These are phyloP conservation scores for Pteria penguin DNA, from an alignment of 2,888 invertebrate species.

Conservation along the genomic window DNA sequence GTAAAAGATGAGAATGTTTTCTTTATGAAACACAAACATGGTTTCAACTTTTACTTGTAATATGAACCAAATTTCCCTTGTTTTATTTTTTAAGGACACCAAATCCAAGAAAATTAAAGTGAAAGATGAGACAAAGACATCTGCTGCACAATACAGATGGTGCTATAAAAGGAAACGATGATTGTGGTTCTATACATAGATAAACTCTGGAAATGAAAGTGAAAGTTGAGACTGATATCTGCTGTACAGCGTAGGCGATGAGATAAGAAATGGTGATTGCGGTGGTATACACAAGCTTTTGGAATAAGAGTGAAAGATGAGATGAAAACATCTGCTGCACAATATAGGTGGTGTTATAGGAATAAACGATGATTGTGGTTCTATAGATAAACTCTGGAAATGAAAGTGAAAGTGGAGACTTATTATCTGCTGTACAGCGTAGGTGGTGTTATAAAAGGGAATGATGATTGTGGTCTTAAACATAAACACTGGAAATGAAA, in stretches of 20 bases:
- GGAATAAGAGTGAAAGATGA: constrained; percentile 69
- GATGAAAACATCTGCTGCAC: constrained; percentile 73
- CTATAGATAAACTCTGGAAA: too few species aligned
- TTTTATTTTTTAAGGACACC: constrained; percentile 67
- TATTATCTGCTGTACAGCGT: too few species aligned
- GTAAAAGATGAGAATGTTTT: not conserved
- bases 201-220: too few species aligned
- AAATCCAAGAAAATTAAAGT: constrained; percentile 69
- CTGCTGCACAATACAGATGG: constrained; percentile 78
- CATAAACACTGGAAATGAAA: too few species aligned
- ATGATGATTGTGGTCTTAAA: too few species aligned
- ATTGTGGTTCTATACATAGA: too few species aligned
- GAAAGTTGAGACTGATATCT: too few species aligned
- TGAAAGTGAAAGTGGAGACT: too few species aligned
- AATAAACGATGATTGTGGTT: constrained; percentile 74
- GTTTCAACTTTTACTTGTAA: not conserved
- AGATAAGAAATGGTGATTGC: too few species aligned
- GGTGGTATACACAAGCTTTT: too few species aligned
- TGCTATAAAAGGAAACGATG: constrained; percentile 73
- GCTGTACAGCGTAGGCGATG: too few species aligned
- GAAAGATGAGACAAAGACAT: constrained; percentile 69
- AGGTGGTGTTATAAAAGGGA: too few species aligned
- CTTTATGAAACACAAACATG: not conserved
- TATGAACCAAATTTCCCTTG: not conserved
- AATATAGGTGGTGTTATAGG: constrained; percentile 75